Evolutionary conservation across 2,888 invertebrate species (phyloP).

Genomic region (Drosophila phalerata): DNA sequence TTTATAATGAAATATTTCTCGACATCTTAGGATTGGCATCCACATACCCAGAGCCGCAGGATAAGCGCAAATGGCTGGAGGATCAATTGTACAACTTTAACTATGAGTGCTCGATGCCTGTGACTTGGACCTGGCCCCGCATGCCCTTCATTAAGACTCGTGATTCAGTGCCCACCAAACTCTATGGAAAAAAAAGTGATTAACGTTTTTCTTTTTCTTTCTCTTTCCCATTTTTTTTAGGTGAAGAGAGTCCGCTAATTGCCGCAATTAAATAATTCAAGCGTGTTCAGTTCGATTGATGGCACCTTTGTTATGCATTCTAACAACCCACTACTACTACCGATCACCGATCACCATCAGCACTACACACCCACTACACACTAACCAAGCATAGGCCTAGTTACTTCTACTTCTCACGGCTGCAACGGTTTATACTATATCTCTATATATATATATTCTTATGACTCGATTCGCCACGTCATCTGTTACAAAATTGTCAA

Average conservation of each 20-base stretch:
- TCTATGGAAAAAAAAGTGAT: constrained; percentile 81
- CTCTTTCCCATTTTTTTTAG: constrained; percentile 61
- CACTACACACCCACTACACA: constrained; percentile 59
- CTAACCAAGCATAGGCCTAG: constrained; percentile 58
- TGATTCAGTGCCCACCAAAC: constrained; percentile 82
- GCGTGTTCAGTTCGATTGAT: constrained; percentile 61
- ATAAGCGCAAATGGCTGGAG: constrained; percentile 90
- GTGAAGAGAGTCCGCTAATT: constrained; percentile 81
- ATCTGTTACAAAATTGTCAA: constrained; percentile 6
- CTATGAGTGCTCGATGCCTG: constrained; percentile 92
- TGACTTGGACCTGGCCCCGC: constrained; percentile 88
- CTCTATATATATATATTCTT: constrained; percentile 9
- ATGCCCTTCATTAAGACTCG: constrained; percentile 84
- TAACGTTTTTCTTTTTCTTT: constrained; percentile 63
- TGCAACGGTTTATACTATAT: constrained; percentile 48
- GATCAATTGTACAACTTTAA: constrained; percentile 92
- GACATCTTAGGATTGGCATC: constrained; percentile 90
- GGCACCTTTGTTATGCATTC: constrained; percentile 78
- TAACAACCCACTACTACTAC: constrained; percentile 63
- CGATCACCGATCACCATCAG: constrained; percentile 64
- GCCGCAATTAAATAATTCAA: constrained; percentile 77
- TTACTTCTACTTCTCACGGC: constrained; percentile 20
- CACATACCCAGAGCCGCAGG: constrained; percentile 93
- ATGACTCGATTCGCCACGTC: constrained; percentile 35
- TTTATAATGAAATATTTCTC: neutral